Percentiles rank a stretch among this genome's conserved stretches.
These are phyloP conservation scores for Axis porcinus DNA, from an alignment of 2,113 vertebrate species.

Conservation along the genomic window DNA sequence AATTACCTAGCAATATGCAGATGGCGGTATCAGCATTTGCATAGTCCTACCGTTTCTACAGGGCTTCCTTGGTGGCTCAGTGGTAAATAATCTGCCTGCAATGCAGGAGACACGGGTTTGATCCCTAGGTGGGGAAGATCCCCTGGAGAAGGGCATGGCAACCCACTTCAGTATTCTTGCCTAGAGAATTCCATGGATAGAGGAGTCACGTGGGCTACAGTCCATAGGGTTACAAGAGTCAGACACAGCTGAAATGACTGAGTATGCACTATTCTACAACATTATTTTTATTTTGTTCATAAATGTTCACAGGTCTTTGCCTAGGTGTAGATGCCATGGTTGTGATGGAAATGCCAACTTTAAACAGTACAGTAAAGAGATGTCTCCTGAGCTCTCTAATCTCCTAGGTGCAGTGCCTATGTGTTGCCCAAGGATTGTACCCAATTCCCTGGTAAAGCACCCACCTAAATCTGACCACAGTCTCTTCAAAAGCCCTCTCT, in stretches of 20 bases:
- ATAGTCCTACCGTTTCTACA: not conserved
- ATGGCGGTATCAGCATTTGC: not conserved
- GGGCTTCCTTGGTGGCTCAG: not conserved
- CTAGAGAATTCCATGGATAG: not conserved
- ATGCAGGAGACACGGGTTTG: accelerated
- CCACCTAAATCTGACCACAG: no score
- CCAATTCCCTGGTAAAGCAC: not conserved
- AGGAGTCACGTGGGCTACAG: not conserved
- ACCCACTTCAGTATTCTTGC: not conserved
- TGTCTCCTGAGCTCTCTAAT: not conserved
- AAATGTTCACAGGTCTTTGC: not conserved
- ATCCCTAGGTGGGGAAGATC: not conserved
- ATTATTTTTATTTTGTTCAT: not conserved
- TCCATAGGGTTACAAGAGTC: not conserved
- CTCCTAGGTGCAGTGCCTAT: not conserved
- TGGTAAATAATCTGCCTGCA: not conserved
- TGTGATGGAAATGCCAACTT: not conserved
- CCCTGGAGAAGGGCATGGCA: not conserved
- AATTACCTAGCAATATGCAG: not conserved
- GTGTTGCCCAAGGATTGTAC: not conserved
- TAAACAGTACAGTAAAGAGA: not conserved
- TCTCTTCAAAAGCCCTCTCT: not conserved
- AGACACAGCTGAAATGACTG: not conserved
- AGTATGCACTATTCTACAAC: not conserved
- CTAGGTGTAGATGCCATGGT: not conserved